Evolutionary conservation across 92 coral and sea anemone genomes (phyloP).

Genomic region (Muricea muricata): DNA sequence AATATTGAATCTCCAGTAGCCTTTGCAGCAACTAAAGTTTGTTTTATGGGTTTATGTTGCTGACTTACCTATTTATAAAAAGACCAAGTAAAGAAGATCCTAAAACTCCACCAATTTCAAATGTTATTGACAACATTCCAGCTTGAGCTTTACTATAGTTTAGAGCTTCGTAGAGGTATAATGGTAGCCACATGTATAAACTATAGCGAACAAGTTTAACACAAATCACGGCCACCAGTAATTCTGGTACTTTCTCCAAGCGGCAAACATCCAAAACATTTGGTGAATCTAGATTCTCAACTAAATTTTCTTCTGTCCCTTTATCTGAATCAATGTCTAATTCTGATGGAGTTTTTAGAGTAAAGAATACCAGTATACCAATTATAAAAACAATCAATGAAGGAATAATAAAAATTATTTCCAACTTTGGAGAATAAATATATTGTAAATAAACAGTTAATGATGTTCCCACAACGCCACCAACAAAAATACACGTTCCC

Average conservation of each 20-base stretch:
- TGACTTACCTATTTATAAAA: constrained; percentile 74
- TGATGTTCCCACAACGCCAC: constrained; percentile 94
- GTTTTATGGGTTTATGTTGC: too few relatives aligned
- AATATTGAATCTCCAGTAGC: too few relatives aligned
- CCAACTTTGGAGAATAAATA: constrained; percentile 73
- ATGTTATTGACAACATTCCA: constrained; percentile 90
- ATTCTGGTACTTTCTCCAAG: constrained; percentile 85
- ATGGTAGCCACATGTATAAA: constrained; percentile 99
- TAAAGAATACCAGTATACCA: constrained; percentile 78
- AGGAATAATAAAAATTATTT: constrained; percentile 77
- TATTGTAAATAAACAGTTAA: constrained; percentile 85
- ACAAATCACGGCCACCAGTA: constrained; percentile 83
- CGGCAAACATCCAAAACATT: constrained; percentile 14
- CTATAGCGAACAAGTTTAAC: constrained; percentile 93
- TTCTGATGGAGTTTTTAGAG: constrained; percentile 82
- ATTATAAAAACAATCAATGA: constrained; percentile 60
- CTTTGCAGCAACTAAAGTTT: too few relatives aligned
- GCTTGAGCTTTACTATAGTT: constrained; percentile 86
- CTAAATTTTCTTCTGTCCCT: not conserved
- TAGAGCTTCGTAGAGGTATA: constrained; percentile 89
- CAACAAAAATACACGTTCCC: constrained; percentile 95
- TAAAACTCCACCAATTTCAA: constrained; percentile 95
- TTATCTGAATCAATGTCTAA: constrained; percentile 62
- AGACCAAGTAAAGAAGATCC: constrained; percentile 88
- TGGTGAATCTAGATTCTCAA: not conserved